Conservation (phyloP, 2,113 vertebrate species). For the Lagopus leucura region DNA sequence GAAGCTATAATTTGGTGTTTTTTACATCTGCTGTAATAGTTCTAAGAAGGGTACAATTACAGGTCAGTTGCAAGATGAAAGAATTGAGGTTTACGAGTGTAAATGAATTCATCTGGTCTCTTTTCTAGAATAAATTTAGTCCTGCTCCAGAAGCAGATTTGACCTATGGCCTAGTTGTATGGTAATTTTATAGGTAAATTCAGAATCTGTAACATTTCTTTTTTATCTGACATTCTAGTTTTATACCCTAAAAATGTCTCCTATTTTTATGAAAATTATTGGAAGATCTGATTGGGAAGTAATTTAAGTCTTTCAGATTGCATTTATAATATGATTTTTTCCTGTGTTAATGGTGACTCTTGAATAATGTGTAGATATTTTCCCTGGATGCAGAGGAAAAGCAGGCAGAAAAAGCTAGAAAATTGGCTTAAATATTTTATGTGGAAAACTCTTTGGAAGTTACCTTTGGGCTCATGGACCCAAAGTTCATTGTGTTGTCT, state of each 20-base stretch:
- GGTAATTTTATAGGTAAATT: not conserved
- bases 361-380: not conserved
- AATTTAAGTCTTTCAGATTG: not conserved
- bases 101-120: constrained; percentile 20
- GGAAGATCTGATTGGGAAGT: not conserved
- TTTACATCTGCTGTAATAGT: constrained; percentile 18
- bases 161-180: not conserved
- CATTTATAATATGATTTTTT: not conserved
- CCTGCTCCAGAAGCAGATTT: constrained; percentile 5
- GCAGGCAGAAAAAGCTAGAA: not conserved
- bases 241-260: not conserved
- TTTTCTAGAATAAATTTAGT: not conserved
- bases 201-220: not conserved
- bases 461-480: not conserved
- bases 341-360: not conserved
- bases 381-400: not conserved
- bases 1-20: constrained; percentile 19
- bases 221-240: not conserved
- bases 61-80: constrained; percentile 44
- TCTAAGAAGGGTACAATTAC: constrained; percentile 28
- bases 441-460: not conserved
- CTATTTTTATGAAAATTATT: not conserved
- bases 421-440: not conserved
- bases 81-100: not conserved
- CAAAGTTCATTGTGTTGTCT: not conserved